Conservation (phyloP, 2,888 invertebrate species). For the Drosophila affinis region DNA sequence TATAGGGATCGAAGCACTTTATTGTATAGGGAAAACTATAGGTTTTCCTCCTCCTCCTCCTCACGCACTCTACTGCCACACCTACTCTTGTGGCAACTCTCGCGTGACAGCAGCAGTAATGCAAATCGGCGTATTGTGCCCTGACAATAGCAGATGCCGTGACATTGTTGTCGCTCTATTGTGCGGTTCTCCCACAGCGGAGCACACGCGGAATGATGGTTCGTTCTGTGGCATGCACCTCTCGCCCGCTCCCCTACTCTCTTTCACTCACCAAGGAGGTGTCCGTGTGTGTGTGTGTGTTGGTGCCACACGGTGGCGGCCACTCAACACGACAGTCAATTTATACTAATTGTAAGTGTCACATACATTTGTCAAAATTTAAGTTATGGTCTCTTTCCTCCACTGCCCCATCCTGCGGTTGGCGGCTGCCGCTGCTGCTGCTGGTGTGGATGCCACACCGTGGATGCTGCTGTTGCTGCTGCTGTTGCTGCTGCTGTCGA, state of each 20-base stretch:
- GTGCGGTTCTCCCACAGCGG: slow-evolving; percentile 47
- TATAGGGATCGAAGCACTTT: neutral
- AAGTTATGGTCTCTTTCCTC: slow-evolving; percentile 72
- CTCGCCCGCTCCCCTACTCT: neutral
- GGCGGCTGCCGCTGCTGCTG: slow-evolving; percentile 12
- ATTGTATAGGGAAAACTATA: neutral
- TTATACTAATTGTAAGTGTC: slow-evolving; percentile 80
- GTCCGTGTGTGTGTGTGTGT: slow-evolving; percentile 30
- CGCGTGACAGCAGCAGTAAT: slow-evolving; percentile 47
- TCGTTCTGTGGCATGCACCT: neutral
- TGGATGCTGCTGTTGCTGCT: slow-evolving; percentile 19
- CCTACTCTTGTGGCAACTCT: neutral
- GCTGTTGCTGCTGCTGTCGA: slow-evolving; percentile 21
- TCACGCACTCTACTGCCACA: neutral
- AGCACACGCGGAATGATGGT: neutral
- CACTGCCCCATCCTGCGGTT: slow-evolving; percentile 40
- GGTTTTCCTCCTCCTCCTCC: neutral
- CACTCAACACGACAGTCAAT: slow-evolving; percentile 81
- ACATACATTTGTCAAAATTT: slow-evolving; percentile 79
- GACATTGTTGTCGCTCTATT: slow-evolving; percentile 76
- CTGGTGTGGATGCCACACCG: slow-evolving; percentile 18
- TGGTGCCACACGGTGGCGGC: slow-evolving; percentile 54
- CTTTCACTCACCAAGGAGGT: slow-evolving; percentile 1
- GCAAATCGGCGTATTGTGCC: slow-evolving; percentile 79
- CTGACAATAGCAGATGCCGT: slow-evolving; percentile 78